phyloP scores from a whole-genome alignment of 2,113 vertebrate species.

The Reinhardtius hippoglossoides region DNA sequence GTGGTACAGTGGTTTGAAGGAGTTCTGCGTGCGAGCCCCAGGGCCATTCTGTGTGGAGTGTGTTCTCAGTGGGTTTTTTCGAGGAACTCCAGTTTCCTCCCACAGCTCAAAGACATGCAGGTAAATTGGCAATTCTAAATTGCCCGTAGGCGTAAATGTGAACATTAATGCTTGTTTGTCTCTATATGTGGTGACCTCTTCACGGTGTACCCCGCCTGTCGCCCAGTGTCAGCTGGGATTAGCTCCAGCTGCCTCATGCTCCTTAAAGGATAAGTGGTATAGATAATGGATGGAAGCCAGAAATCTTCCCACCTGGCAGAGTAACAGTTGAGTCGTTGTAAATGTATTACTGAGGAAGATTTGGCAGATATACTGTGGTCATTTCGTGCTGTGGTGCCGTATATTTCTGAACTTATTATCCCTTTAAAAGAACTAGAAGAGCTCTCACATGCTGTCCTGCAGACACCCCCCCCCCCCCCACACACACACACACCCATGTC shows the following conservation, averaged over 20 bases:
- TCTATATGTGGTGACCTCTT: no score
- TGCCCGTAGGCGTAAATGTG: no score
- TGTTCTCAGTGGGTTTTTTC: no score
- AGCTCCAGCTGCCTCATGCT: background rate
- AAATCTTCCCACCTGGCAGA: constrained; percentile 2
- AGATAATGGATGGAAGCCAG: background rate
- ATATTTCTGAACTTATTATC: constrained; percentile 44
- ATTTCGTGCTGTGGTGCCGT: constrained; percentile 28
- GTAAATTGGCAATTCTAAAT: no score
- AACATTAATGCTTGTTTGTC: no score
- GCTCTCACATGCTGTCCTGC: constrained; percentile 28
- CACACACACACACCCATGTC: constrained; percentile 8
- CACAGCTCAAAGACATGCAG: background rate
- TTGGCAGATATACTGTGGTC: constrained; percentile 46
- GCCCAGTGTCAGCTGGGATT: background rate
- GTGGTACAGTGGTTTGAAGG: background rate
- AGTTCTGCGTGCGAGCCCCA: no score
- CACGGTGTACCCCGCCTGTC: no score
- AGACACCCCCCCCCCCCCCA: constrained; percentile 24
- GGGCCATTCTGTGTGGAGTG: background rate
- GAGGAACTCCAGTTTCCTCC: background rate
- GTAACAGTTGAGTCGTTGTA: constrained; percentile 4
- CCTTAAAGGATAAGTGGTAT: constrained; percentile 3
- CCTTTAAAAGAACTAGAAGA: constrained; percentile 43
- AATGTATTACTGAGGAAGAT: constrained; percentile 18